These are phyloP conservation scores for Nannoperca obscura DNA, from an alignment of 2,797 vertebrate species.

Conservation along the genomic window DNA sequence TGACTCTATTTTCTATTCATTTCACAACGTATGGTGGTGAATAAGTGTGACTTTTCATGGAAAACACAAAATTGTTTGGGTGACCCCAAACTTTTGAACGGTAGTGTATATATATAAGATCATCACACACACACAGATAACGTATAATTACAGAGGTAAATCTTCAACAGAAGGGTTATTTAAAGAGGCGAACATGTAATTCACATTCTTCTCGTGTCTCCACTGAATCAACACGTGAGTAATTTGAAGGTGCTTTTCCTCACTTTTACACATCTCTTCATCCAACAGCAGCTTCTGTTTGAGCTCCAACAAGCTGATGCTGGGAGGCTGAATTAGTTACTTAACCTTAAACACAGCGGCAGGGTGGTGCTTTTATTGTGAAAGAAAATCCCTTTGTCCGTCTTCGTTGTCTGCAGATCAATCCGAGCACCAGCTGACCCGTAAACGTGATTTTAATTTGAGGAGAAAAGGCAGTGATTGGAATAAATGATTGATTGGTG, in stretches of 20 bases:
- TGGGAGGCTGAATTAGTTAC: background rate
- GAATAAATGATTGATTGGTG: background rate
- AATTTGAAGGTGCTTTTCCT: no score
- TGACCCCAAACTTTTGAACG: no score
- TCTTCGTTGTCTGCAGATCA: slow-evolving; percentile 17
- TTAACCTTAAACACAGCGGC: background rate
- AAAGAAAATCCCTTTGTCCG: background rate
- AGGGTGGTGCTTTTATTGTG: slow-evolving; percentile 8
- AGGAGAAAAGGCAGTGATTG: slow-evolving; percentile 28
- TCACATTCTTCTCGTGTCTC: background rate
- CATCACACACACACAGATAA: background rate
- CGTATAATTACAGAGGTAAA: slow-evolving; percentile 19
- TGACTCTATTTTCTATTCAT: no score
- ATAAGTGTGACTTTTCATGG: no score
- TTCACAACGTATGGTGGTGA: no score
- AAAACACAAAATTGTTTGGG: no score
- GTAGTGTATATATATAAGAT: no score
- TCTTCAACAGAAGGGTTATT: background rate
- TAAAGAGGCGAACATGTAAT: slow-evolving; percentile 13
- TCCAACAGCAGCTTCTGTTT: no score
- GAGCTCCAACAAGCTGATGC: no score
- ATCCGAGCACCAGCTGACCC: slow-evolving; percentile 25
- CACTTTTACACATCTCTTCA: background rate
- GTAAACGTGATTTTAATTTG: slow-evolving; percentile 18
- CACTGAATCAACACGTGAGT: background rate